phyloP scores from a whole-genome alignment of 2,113 vertebrate genomes.

The Plectropomus leopardus region DNA sequence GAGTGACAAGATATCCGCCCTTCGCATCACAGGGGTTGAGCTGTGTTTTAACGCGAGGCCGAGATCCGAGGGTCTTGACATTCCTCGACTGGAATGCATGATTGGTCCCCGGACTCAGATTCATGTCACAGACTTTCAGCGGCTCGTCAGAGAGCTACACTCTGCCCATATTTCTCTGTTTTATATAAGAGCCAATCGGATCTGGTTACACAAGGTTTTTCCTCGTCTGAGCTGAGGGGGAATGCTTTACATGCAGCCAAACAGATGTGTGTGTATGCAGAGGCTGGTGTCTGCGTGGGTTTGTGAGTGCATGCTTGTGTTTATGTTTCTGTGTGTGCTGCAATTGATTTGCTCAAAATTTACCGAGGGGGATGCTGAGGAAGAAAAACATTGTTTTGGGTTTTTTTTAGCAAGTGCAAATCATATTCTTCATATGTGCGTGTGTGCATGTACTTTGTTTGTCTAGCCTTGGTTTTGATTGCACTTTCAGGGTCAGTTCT shows the following conservation, averaged over 20 bases:
- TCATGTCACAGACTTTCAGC: constrained; percentile 77
- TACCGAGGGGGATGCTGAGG: background rate
- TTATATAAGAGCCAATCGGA: constrained; percentile 61
- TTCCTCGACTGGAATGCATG: constrained; percentile 65
- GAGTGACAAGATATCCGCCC: constrained; percentile 47
- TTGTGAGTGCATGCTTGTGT: constrained; percentile 6
- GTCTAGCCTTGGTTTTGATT: background rate
- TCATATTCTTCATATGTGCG: background rate
- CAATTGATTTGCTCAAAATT: constrained; percentile 2
- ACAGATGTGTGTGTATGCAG: constrained; percentile 61
- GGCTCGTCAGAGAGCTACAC: constrained; percentile 64
- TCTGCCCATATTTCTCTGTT: constrained; percentile 72
- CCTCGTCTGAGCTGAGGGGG: constrained; percentile 48
- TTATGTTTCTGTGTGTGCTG: constrained; percentile 12
- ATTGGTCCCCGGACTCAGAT: constrained; percentile 68
- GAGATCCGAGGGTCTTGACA: constrained; percentile 50
- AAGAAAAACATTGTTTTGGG: constrained; percentile 3
- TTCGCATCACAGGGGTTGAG: constrained; percentile 24
- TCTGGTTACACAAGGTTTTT: constrained; percentile 70
- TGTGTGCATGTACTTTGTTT: background rate
- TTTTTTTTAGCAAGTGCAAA: background rate
- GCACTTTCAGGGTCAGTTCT: no score
- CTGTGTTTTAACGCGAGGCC: constrained; percentile 59
- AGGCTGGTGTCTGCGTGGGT: constrained; percentile 5
- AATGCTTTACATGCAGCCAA: constrained; percentile 61